Base-by-base conservation (phyloP, 1,140 invertebrate genomes). In the Capitella teleta region DNA sequence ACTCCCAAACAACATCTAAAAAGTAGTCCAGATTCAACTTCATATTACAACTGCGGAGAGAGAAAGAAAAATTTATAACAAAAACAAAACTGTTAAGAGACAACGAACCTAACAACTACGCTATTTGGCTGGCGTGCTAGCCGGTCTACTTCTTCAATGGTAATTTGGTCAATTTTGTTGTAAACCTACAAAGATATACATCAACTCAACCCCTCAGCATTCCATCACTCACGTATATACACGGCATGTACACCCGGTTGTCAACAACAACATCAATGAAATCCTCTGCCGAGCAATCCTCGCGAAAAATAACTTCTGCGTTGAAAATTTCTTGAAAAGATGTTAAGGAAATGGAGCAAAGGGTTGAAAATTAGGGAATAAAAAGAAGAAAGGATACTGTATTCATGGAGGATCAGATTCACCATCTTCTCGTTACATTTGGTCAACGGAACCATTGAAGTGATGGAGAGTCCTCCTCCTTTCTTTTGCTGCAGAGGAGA, bases 131-230 rank as follows among this genome's bases (percentile, higher is more conserved):
- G 78, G 53, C 87, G 78, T 5, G 95, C 95, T 66, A 98, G 83
- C 62, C 88, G 77, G 74, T 98, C 89, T 5, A 99, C 88, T 76
- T 98, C 94, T 74, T 99, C 94, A 57, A 99, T 92, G 23, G 92
- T 96, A 61, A 98, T 91, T 75, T 98, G 93, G 85, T 99, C 95
- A 60, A 99, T 96, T 80, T 99, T 99, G 74, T 98, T 99, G 75
- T 98, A 98, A 41, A 97, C 75, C 67, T 78, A 60, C 14, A 59
- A 53, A 42, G 12, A 52, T 34, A 34, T 16, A 42, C 23, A n/a
- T n/a, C n/a, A n/a, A 34, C 32, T 34, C 10, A 34, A 34, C n/a
- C 32, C 10, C 21, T 41, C n/a, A n/a, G n/a, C n/a, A n/a, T n/a
- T n/a, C n/a, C n/a, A 25, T 10, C 53, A 66, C 66, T 67, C 59